phyloP scores from a whole-genome alignment of 2,888 invertebrate species.

The Athalia cordata region DNA sequence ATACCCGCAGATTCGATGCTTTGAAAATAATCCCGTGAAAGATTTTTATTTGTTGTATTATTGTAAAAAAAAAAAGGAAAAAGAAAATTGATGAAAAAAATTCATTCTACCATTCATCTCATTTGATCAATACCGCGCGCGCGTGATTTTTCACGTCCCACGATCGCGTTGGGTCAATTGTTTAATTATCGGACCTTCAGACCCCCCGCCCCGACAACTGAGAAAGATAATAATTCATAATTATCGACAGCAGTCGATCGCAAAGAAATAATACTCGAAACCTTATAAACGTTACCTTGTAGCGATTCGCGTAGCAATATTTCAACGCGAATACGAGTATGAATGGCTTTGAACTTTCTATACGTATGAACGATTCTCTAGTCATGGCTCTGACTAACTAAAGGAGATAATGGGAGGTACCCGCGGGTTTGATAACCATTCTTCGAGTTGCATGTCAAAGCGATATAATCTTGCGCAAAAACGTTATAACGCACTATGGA shows the following conservation, averaged over 20 bases:
- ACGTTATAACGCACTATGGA: too few relatives aligned
- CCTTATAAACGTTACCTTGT: background rate
- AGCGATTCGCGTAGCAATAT: too few relatives aligned
- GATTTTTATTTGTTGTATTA: slow-evolving; percentile 16
- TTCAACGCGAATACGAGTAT: too few relatives aligned
- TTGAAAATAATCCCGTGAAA: slow-evolving; percentile 2
- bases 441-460: too few relatives aligned
- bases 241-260: slow-evolving; percentile 10
- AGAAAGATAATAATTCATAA: slow-evolving; percentile 6
- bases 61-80: background rate
- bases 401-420: too few relatives aligned
- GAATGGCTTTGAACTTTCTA: too few relatives aligned
- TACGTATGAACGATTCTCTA: too few relatives aligned
- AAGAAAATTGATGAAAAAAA: background rate
- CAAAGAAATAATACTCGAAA: background rate
- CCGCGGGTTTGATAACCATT: too few relatives aligned
- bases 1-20: background rate
- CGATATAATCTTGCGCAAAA: too few relatives aligned
- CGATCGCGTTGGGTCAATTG: slow-evolving; percentile 1
- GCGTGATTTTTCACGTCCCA: background rate
- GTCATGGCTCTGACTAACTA: too few relatives aligned
- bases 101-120: slow-evolving; percentile 7
- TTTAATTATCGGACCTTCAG: slow-evolving; percentile 19
- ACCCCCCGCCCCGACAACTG: background rate
- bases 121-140: background rate